phyloP scores from a whole-genome alignment of 2,113 vertebrate species.

The Cnemophilus loriae region DNA sequence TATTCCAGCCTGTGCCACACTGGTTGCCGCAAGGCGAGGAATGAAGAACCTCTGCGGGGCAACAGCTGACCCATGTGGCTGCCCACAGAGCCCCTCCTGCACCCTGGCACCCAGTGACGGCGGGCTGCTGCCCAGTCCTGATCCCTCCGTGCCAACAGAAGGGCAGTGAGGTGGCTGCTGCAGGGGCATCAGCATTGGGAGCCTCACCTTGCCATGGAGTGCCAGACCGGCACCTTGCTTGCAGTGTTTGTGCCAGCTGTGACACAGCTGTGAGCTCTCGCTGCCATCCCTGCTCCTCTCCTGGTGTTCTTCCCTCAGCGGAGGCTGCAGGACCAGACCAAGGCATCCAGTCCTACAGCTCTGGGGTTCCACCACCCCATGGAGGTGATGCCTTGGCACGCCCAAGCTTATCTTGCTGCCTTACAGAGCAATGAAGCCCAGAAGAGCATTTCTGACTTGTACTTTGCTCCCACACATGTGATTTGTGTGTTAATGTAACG shows the following conservation, averaged over 20 bases:
- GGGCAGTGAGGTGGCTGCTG: background rate
- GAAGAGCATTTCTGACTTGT: background rate
- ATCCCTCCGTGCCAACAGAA: rapidly evolving
- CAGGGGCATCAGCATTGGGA: background rate
- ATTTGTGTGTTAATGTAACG: background rate
- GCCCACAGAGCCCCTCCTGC: background rate
- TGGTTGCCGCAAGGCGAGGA: background rate
- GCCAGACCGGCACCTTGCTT: background rate
- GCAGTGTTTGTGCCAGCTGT: background rate
- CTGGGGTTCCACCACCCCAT: background rate
- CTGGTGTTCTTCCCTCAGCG: background rate
- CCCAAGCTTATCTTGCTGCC: background rate
- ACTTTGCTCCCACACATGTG: rapidly evolving
- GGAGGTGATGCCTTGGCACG: background rate
- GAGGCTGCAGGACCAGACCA: background rate
- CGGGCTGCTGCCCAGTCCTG: background rate
- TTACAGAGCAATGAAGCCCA: background rate
- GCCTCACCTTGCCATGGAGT: background rate
- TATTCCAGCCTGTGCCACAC: background rate
- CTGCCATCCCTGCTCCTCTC: background rate
- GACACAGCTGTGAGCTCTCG: background rate
- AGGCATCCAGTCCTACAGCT: background rate
- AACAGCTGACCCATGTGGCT: background rate
- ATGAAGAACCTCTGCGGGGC: background rate
- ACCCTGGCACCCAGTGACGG: rapidly evolving